phyloP scores from a whole-genome alignment of 2,113 vertebrate genomes.

The Strix uralensis region DNA sequence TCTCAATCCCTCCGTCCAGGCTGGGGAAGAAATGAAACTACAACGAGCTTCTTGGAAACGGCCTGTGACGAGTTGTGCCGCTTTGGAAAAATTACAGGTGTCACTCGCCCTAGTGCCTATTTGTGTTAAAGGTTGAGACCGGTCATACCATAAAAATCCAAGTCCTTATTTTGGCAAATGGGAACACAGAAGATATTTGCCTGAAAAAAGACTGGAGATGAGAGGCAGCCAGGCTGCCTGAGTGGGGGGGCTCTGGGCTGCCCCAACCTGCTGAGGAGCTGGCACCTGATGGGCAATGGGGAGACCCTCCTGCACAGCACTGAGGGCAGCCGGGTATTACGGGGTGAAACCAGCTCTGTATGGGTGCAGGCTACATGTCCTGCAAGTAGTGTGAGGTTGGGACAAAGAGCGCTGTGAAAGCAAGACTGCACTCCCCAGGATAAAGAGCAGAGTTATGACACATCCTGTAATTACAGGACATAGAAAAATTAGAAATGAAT shows the following conservation, averaged over 20 bases:
- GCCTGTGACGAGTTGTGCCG: background rate
- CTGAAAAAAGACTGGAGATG: background rate
- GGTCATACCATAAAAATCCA: background rate
- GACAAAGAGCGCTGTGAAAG: background rate
- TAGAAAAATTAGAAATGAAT: background rate
- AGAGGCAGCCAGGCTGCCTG: background rate
- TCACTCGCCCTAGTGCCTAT: background rate
- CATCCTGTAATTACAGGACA: accelerated
- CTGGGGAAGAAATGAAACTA: background rate
- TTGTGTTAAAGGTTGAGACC: background rate
- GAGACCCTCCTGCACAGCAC: background rate
- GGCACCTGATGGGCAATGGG: accelerated
- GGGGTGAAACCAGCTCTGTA: accelerated
- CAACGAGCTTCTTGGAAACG: background rate
- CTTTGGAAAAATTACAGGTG: background rate
- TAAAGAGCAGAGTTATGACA: background rate
- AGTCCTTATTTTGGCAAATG: background rate
- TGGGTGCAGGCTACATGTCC: background rate
- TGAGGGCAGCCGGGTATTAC: accelerated
- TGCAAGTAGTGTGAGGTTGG: accelerated
- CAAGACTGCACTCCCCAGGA: accelerated
- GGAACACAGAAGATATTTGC: background rate
- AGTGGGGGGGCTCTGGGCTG: background rate
- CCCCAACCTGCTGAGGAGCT: background rate
- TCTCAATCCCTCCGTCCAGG: background rate